Base-by-base conservation (phyloP, 2,888 invertebrate genomes). In the Emesis furor region DNA sequence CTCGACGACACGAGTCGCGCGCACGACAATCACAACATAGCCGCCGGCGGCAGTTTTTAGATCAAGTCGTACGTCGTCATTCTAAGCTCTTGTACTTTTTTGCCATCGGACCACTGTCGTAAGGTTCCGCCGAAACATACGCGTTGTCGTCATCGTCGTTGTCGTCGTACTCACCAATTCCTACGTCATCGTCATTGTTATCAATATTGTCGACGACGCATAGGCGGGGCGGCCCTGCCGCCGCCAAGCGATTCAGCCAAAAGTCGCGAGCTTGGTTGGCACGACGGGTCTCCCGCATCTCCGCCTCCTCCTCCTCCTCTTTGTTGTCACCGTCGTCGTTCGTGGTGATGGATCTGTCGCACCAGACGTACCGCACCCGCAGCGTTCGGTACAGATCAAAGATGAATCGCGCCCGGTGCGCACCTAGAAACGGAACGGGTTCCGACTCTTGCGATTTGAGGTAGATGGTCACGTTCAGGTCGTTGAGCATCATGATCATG, bases 401-500 rank as follows among this genome's bases (percentile, higher is more conserved):
- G 37, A 68, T 68, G 68, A 68, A 68, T 1, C 68, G 68, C 68
- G 68, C 32, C 37, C 68, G 39, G 37, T 68, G 68, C 7, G 68
- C 68, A 17, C 68, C 35, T 37, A 68, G 68, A 68, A 68, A 68
- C 59, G 59, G 59, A 59, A 59, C 59, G 37, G 39, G 39, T 39
- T 39, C 39, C 39, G 39, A 39, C 39, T 39, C 39, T 39, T 39
- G 39, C 39, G 39, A 39, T 39, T 8, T 39, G 39, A 39, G 39
- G 39, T 39, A 39, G 39, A 39, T 39, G 39, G 8, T 35, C 68
- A 68, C 14, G 35, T 68, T 68, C 35, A 68, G 37, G 17, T 68
- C 68, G 17, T 68, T 68, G 68, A 68, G 68, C 68, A 68, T 68
- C 68, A 68, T 68, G 68, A 68, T 37, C 8, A 68, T 68, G 68